Evolutionary conservation across 2,797 vertebrate species (phyloP).

Genomic region (Threskiornis aethiopicus): DNA sequence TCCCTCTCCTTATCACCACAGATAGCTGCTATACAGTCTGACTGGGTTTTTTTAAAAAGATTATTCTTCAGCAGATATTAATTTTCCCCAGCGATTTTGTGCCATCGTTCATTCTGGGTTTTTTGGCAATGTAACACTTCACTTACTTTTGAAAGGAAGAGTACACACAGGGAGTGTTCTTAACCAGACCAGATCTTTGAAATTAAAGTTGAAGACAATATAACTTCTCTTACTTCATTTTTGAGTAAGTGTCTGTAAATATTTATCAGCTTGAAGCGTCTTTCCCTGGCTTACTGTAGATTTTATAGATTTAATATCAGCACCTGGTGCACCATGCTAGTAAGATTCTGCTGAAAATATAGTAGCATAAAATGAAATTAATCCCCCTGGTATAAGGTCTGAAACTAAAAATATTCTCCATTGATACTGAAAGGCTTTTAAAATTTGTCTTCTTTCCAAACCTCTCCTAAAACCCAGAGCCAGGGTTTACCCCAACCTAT

Average conservation of each 20-base stretch:
- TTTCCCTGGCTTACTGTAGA: not conserved
- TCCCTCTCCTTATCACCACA: not conserved
- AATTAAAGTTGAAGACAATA: not conserved
- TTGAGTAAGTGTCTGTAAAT: not conserved
- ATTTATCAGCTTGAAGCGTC: not conserved
- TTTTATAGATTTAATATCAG: not conserved
- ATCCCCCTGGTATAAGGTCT: not conserved
- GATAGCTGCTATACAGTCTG: not conserved
- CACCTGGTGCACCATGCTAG: not conserved
- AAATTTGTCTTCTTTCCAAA: not conserved
- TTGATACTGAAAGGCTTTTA: not conserved
- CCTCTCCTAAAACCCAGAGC: not conserved
- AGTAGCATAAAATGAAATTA: not conserved
- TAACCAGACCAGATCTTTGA: not conserved
- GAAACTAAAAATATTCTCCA: not conserved
- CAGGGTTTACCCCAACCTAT: not conserved
- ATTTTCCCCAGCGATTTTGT: not conserved
- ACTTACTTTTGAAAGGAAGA: not conserved
- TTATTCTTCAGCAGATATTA: not conserved
- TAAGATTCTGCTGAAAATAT: not conserved
- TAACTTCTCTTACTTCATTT: not conserved
- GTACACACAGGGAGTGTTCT: not conserved
- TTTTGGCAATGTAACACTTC: not conserved
- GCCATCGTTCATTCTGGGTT: rapidly evolving
- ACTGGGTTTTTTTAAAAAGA: rapidly evolving